These are phyloP conservation scores for Peromyscus nudipes DNA, from an alignment of 2,797 vertebrate species.

Conservation along the genomic window DNA sequence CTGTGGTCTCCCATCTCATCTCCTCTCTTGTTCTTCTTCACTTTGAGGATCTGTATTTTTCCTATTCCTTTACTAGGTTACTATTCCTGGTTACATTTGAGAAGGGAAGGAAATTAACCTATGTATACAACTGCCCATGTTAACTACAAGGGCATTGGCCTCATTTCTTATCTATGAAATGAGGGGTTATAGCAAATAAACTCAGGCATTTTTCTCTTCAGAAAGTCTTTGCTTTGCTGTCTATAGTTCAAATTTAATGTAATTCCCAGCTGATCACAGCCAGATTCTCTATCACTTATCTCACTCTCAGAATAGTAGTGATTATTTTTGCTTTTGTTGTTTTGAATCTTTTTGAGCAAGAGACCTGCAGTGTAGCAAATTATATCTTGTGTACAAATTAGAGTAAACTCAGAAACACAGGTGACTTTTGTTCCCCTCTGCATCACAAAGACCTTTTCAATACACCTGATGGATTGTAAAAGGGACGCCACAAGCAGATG, in stretches of 20 bases:
- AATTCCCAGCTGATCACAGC: constrained; percentile 75
- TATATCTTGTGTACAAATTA: constrained; percentile 83
- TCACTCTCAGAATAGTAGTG: constrained; percentile 75
- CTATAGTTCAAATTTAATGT: constrained; percentile 70
- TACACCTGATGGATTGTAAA: constrained; percentile 79
- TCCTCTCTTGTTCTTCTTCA: constrained; percentile 5
- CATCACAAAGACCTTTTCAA: constrained; percentile 79
- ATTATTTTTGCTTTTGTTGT: constrained; percentile 83
- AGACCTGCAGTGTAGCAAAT: constrained; percentile 78
- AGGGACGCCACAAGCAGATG: constrained; percentile 71
- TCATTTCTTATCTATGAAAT: constrained; percentile 40
- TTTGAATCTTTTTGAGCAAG: constrained; percentile 79
- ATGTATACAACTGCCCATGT: not conserved
- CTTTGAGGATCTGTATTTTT: not conserved
- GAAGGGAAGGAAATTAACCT: constrained; percentile 29
- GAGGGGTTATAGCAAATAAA: constrained; percentile 30
- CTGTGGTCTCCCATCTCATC: not conserved
- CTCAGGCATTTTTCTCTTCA: constrained; percentile 30
- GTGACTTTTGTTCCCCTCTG: constrained; percentile 79
- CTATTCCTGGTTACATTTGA: not conserved
- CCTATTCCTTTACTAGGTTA: not conserved
- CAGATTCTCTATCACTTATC: constrained; percentile 68
- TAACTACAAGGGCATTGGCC: constrained; percentile 1
- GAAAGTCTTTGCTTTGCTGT: constrained; percentile 52
- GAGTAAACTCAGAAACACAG: constrained; percentile 83